A percentile compares a stretch with the other conserved stretches of the same genome.
Conservation (phyloP, 2,888 invertebrate species). For the Odiellus spinosus region DNA sequence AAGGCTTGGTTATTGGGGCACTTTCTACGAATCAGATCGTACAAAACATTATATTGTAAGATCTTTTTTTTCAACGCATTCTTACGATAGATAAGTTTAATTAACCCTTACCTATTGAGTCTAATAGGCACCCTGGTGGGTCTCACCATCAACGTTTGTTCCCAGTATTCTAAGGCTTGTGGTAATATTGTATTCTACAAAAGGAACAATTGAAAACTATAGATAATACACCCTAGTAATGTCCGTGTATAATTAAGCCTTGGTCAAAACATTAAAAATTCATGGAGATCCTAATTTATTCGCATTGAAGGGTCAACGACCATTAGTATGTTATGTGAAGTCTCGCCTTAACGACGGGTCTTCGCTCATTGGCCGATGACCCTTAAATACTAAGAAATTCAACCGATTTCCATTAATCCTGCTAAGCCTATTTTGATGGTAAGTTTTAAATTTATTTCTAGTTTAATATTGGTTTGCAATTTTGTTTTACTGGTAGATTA, state of each 20-base stretch:
- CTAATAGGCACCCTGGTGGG: conserved; percentile 70
- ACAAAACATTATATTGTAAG: not conserved
- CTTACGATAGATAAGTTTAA: not conserved
- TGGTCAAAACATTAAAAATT: too few relatives aligned
- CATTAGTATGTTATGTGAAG: too few relatives aligned
- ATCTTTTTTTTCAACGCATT: not conserved
- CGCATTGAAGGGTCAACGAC: too few relatives aligned
- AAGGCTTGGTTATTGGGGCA: conserved; percentile 61
- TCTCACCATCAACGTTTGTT: conserved; percentile 72
- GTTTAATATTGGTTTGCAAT: too few relatives aligned
- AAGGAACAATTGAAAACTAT: conserved; percentile 3
- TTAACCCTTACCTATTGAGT: conserved; percentile 53
- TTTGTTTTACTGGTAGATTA: too few relatives aligned
- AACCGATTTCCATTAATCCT: not conserved
- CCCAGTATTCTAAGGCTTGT: conserved; percentile 85
- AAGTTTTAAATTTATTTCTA: too few relatives aligned
- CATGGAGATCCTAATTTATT: too few relatives aligned
- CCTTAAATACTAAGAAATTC: not conserved
- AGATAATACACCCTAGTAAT: too few relatives aligned
- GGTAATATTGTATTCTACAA: conserved; percentile 58
- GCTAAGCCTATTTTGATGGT: too few relatives aligned
- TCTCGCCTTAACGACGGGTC: too few relatives aligned
- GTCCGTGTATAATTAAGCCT: too few relatives aligned
- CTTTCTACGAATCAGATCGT: conserved; percentile 33
- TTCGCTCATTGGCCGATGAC: too few relatives aligned